Conservation (phyloP, 2,888 invertebrate species). For the Epistrophe eligans region DNA sequence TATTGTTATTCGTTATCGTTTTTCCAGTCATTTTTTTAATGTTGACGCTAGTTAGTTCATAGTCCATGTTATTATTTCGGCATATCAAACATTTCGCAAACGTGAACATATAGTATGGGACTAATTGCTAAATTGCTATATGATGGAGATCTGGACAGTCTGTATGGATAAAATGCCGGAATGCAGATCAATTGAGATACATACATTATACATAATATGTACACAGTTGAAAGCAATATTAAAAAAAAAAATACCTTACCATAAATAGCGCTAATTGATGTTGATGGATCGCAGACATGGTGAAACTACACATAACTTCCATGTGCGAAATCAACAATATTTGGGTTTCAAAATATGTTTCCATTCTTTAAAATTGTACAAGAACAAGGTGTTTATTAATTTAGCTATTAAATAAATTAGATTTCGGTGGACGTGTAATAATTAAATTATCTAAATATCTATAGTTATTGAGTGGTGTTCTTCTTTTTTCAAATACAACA, state of each 20-base stretch:
- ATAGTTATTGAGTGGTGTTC: no score
- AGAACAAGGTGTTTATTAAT: constrained; percentile 3
- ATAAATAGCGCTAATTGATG: constrained; percentile 65
- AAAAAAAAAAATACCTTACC: constrained; percentile 33
- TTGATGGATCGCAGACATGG: constrained; percentile 58
- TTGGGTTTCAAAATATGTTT: constrained; percentile 47
- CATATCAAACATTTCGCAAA: constrained; percentile 30
- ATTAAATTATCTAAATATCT: no score
- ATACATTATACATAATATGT: no score
- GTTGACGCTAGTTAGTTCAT: neutral
- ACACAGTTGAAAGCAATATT: constrained; percentile 22
- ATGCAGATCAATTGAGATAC: constrained; percentile 32
- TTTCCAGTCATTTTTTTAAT: neutral
- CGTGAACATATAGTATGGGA: constrained; percentile 28
- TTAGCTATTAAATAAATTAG: neutral
- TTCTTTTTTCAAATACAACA: no score
- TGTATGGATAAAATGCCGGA: neutral
- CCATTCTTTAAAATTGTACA: neutral
- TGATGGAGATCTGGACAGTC: constrained; percentile 18
- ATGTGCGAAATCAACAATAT: constrained; percentile 33
- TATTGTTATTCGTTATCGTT: neutral
- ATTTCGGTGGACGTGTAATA: no score
- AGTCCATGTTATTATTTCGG: no score
- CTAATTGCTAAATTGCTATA: constrained; percentile 27
- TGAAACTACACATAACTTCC: constrained; percentile 46